A percentile compares a stretch with the other conserved stretches of the same genome.
phyloP scores from a whole-genome alignment of 2,888 invertebrate genomes.

The Cataglyphis cursor region DNA sequence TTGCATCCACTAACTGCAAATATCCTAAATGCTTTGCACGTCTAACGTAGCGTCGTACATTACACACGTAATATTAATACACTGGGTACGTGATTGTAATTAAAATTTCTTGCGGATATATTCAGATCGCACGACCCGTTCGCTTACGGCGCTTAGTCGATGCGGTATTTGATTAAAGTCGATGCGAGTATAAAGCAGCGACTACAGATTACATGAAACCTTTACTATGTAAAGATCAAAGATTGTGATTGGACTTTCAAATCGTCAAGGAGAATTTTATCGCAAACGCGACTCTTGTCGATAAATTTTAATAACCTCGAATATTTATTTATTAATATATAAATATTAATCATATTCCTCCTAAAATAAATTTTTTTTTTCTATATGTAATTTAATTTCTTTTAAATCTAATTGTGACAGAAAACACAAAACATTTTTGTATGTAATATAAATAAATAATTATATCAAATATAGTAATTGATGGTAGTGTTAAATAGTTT shows the following conservation, averaged over 20 bases:
- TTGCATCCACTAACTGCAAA: constrained; percentile 8
- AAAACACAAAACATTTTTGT: neutral
- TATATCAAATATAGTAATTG: neutral
- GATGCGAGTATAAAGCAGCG: neutral
- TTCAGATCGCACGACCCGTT: neutral
- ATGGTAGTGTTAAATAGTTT: neutral
- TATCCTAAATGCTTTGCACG: constrained; percentile 48
- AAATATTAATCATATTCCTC: neutral
- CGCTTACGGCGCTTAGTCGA: neutral
- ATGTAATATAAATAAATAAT: neutral
- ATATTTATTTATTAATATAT: neutral
- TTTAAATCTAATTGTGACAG: neutral
- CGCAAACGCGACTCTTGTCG: neutral
- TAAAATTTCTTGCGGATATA: constrained; percentile 30
- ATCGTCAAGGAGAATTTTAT: neutral
- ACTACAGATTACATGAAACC: neutral
- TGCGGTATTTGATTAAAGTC: neutral
- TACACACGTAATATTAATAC: constrained; percentile 45
- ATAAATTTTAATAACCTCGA: neutral
- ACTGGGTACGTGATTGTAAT: constrained; percentile 46
- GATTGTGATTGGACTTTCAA: neutral
- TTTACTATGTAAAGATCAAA: neutral
- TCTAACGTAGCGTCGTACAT: constrained; percentile 33
- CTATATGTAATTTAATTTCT: neutral
- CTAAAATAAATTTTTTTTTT: neutral